phyloP scores from a whole-genome alignment of 2,113 vertebrate species.

The Agelaius phoeniceus region DNA sequence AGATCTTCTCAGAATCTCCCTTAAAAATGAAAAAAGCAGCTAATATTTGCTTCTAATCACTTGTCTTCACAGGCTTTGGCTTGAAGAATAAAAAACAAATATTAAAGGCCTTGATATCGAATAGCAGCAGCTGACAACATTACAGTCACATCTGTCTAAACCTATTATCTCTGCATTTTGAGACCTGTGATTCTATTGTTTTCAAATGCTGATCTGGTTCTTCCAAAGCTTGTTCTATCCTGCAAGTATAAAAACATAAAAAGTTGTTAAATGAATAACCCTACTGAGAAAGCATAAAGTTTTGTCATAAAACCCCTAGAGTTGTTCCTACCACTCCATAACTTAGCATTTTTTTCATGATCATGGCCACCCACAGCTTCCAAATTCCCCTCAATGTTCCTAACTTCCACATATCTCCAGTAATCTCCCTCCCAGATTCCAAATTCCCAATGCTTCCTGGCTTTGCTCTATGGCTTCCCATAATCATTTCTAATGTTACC shows the following conservation, averaged over 20 bases:
- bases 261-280: not conserved
- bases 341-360: not conserved
- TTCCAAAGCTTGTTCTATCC: conserved; percentile 29
- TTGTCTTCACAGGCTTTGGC: not conserved
- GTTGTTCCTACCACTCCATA: not conserved
- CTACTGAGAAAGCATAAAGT: not conserved
- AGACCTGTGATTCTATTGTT: conserved; percentile 24
- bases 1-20: not conserved
- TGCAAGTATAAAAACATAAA: conserved; percentile 11
- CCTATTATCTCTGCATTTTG: conserved; percentile 12
- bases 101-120: not conserved
- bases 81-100: conserved; percentile 39
- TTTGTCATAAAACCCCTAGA: not conserved
- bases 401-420: not conserved
- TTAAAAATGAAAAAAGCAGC: not conserved
- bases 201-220: conserved; percentile 36
- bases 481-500: not conserved
- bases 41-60: not conserved
- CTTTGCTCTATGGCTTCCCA: not conserved
- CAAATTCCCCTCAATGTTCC: not conserved
- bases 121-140: conserved; percentile 24
- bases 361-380: not conserved
- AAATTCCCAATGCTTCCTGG: not conserved
- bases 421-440: not conserved
- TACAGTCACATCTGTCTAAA: conserved; percentile 35